Evolutionary conservation across 1,140 invertebrate genomes (phyloP), one percentile per base, ranked within the genome.

Genomic region (Sycophila sp.): DNA sequence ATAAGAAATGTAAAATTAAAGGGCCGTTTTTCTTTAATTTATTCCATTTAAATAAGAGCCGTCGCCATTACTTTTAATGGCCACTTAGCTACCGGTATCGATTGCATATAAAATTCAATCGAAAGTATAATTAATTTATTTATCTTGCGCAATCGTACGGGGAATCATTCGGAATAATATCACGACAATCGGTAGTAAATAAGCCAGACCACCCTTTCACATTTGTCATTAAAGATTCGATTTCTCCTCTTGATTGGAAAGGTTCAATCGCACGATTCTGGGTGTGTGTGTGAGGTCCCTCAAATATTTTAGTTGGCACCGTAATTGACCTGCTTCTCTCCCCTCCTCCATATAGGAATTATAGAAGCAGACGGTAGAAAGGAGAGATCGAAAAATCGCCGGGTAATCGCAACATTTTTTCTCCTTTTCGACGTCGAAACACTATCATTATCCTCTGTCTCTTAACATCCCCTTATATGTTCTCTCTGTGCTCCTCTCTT

Each of bases 381-480:
- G 42, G n/a, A n/a, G n/a, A n/a, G 26, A 19, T 3, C n/a, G 26
- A 15, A 24, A 65, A 28, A 65, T 30, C 30, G 34, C n/a, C 32
- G 2, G 17, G 30, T 49, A 63, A 63, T 63, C 30, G 45, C 7
- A 30, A 63, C 45, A 63, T 63, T 63, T 63, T 49, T 62, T 32
- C 32, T 7, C 60, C 17, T 49, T 2, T 45, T 8, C 34, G 10
- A 19, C n/a, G 30, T 3, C 15, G 30, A 38, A 65, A 65, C 49
- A 55, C 63, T 42, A 65, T 65, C 49, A 65, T 65, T 65, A 65
- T 65, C 63, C 47, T 4, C 49, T 40, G 63, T 65, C 47, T 40
- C 34, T 65, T 40, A 63, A 49, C 5, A 26, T 53, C 22, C 1
- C 11, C 4, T 22, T 36, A n/a, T n/a, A n/a, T 17, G 1, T 59